A percentile compares a stretch with the other conserved stretches of the same genome.
Evolutionary conservation across 2,113 vertebrate genomes (phyloP).

Genomic region (Indicator indicator): DNA sequence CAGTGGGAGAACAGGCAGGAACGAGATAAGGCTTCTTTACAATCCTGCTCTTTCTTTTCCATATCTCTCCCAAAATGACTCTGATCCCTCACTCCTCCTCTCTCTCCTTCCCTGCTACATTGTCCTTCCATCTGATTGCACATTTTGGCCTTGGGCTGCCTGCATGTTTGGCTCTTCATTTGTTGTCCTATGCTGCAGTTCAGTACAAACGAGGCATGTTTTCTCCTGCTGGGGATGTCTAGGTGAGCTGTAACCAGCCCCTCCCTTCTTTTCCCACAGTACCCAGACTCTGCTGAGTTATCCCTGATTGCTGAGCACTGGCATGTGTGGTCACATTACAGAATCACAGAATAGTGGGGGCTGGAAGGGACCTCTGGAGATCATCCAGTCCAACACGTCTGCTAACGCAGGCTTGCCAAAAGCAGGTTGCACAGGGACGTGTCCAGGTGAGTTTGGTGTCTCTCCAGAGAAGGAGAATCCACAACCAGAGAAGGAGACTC

Average conservation of each 20-base stretch:
- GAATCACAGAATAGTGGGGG: too few relatives aligned
- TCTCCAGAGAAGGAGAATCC: too few relatives aligned
- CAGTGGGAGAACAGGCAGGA: slow-evolving; percentile 56
- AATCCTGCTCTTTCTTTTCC: slow-evolving; percentile 24
- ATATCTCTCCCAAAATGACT: slow-evolving; percentile 37
- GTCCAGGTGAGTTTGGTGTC: too few relatives aligned
- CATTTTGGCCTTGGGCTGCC: background rate
- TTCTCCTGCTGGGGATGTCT: too few relatives aligned
- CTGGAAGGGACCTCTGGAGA: too few relatives aligned
- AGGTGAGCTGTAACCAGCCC: background rate
- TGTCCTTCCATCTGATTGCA: background rate
- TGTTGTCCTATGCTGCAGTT: background rate
- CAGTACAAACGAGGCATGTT: background rate
- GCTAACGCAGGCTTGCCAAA: too few relatives aligned
- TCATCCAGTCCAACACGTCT: too few relatives aligned
- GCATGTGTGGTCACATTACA: background rate
- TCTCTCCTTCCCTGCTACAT: background rate
- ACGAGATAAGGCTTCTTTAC: slow-evolving; percentile 63
- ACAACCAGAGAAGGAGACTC: too few relatives aligned
- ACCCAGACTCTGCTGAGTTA: background rate
- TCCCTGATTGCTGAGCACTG: background rate
- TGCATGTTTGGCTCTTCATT: background rate
- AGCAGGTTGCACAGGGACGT: too few relatives aligned
- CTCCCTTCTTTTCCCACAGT: accelerated
- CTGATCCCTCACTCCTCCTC: background rate